A percentile compares a stretch with the other conserved stretches of the same genome.
These are phyloP conservation scores for Heteropelma amictum DNA, from an alignment of 2,888 invertebrate species.

Conservation along the genomic window DNA sequence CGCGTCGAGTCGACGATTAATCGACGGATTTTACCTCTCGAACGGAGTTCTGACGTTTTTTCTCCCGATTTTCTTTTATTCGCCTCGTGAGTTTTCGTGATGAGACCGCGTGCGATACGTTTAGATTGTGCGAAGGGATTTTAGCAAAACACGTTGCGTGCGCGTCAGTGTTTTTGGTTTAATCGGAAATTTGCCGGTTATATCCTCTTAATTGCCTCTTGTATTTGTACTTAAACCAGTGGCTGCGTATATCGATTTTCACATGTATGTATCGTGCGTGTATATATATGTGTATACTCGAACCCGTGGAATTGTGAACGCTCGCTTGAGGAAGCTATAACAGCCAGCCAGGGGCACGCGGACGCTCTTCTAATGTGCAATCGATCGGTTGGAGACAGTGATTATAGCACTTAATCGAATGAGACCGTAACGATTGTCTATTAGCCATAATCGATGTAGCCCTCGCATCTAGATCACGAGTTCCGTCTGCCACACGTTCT, in stretches of 20 bases:
- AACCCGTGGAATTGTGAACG: constrained; percentile 14
- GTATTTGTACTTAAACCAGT: neutral
- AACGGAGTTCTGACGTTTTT: neutral
- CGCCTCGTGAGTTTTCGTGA: neutral
- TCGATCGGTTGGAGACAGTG: constrained; percentile 69
- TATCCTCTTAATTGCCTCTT: too few species aligned
- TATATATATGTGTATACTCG: neutral
- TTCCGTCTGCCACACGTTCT: neutral
- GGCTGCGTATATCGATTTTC: neutral
- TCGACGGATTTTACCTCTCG: constrained; percentile 7
- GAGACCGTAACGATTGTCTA: constrained; percentile 71
- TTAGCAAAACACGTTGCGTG: neutral
- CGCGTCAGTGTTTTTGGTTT: neutral
- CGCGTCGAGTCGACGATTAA: constrained; percentile 18
- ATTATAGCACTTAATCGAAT: constrained; percentile 74
- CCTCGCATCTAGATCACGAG: constrained; percentile 30
- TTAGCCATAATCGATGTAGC: constrained; percentile 73
- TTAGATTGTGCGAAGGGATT: constrained; percentile 13
- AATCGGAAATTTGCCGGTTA: constrained; percentile 39
- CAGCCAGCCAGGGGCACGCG: constrained; percentile 16
- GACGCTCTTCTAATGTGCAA: constrained; percentile 62
- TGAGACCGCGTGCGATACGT: neutral
- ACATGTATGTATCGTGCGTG: neutral
- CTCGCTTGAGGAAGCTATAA: constrained; percentile 23
- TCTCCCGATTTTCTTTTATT: neutral